Evolutionary conservation across 2,797 vertebrate species (phyloP).

Genomic region (Erethizon dorsatum): DNA sequence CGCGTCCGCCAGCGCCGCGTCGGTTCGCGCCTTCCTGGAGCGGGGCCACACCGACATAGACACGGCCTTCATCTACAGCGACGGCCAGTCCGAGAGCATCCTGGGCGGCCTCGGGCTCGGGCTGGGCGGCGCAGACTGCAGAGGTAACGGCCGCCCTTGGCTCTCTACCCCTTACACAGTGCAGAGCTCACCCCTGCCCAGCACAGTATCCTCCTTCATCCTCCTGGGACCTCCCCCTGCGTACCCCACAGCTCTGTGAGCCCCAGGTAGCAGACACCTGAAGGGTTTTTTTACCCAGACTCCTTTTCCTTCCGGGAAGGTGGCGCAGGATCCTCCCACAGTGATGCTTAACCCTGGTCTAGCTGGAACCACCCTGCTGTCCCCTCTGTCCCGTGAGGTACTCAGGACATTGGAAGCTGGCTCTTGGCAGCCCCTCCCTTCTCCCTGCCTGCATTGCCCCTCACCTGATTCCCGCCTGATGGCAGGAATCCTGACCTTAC

Average conservation of each 20-base stretch:
- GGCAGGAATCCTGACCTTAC: fast-evolving
- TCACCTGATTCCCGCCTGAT: fast-evolving
- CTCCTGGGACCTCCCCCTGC: background rate
- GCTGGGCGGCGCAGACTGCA: slow-evolving; percentile 64
- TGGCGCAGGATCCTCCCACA: background rate
- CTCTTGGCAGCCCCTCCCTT: fast-evolving
- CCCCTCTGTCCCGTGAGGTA: background rate
- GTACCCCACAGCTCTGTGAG: background rate
- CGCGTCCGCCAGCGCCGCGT: slow-evolving; percentile 87
- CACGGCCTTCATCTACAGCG: slow-evolving; percentile 94
- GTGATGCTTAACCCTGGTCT: background rate
- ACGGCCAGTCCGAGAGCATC: slow-evolving; percentile 93
- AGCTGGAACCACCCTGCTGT: background rate
- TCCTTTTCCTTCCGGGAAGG: too few relatives aligned
- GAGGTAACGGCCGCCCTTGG: slow-evolving; percentile 11
- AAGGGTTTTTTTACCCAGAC: background rate
- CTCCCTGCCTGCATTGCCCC: background rate
- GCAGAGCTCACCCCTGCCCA: background rate
- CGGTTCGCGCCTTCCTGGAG: slow-evolving; percentile 91
- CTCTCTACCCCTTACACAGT: background rate
- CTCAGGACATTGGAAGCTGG: background rate
- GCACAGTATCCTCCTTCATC: background rate
- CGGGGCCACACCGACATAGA: slow-evolving; percentile 92
- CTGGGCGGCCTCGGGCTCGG: slow-evolving; percentile 92
- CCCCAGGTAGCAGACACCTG: background rate